phyloP scores from a whole-genome alignment of 1,140 invertebrate genomes.

The Drosophila repletoides region DNA sequence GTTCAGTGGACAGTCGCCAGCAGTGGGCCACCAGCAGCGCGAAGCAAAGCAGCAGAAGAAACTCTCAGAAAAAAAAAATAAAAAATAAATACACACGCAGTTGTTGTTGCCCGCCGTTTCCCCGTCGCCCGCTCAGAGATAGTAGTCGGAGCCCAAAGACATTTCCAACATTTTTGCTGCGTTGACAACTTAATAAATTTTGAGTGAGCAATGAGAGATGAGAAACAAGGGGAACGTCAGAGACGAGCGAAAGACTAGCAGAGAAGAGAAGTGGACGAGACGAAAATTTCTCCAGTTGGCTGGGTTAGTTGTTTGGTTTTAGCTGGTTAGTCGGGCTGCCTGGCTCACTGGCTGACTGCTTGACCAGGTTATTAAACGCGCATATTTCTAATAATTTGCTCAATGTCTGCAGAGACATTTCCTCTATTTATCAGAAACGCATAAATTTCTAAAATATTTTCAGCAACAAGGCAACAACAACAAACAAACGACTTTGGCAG shows the following conservation, averaged over 20 bases:
- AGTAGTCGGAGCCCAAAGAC: too few relatives aligned
- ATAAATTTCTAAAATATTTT: slow-evolving; percentile 80
- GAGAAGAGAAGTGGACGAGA: too few relatives aligned
- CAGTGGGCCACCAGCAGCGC: slow-evolving; percentile 44
- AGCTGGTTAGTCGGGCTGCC: slow-evolving; percentile 1
- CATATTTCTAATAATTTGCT: slow-evolving; percentile 77
- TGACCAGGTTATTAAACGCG: slow-evolving; percentile 62
- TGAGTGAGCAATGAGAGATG: slow-evolving; percentile 38
- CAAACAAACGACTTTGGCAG: slow-evolving; percentile 25
- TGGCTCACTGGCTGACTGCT: neutral
- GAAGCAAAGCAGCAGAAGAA: slow-evolving; percentile 9
- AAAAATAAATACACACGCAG: slow-evolving; percentile 7
- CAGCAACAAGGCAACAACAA: slow-evolving; percentile 8
- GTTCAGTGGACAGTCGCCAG: slow-evolving; percentile 12
- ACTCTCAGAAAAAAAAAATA: slow-evolving; percentile 3
- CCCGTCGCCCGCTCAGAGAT: too few relatives aligned
- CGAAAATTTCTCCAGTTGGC: slow-evolving; percentile 48
- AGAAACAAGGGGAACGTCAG: neutral
- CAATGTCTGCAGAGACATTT: slow-evolving; percentile 58
- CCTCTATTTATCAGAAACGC: slow-evolving; percentile 80
- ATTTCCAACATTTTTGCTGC: slow-evolving; percentile 70
- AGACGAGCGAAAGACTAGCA: slow-evolving; percentile 1
- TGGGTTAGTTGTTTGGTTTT: slow-evolving; percentile 8
- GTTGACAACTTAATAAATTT: slow-evolving; percentile 81
- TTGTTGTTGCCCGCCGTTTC: too few relatives aligned